Percentiles rank a stretch among this genome's conserved stretches.
Evolutionary conservation across 2,797 vertebrate genomes (phyloP).

Genomic region (Graptemys geographica): DNA sequence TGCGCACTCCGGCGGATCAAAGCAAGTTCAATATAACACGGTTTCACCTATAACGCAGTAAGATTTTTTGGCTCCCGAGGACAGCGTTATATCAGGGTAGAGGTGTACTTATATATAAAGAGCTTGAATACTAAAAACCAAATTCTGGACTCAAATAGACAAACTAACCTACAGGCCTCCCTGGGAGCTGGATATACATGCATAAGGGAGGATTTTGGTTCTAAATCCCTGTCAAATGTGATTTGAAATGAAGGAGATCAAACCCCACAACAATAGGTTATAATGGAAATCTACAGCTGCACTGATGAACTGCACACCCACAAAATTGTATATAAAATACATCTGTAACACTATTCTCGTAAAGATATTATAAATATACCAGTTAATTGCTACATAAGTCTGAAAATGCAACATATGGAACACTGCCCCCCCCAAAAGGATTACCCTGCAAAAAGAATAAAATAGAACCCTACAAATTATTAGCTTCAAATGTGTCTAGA

Average conservation of each 20-base stretch:
- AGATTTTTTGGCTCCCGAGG: too few relatives aligned
- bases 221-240: neutral
- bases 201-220: neutral
- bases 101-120: neutral
- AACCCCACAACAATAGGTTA: neutral
- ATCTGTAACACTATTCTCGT: neutral
- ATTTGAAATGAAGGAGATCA: neutral
- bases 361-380: conserved; percentile 21
- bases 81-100: too few relatives aligned
- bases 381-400: neutral
- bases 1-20: too few relatives aligned
- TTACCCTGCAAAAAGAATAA: neutral
- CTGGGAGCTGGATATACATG: rapidly evolving
- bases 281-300: neutral
- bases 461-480: neutral
- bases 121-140: neutral
- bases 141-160: neutral
- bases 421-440: neutral
- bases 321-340: neutral
- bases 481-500: conserved; percentile 24
- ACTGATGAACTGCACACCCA: neutral
- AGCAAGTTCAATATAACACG: too few relatives aligned
- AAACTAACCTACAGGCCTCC: neutral
- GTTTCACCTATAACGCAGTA: too few relatives aligned
- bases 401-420: neutral